Percentiles rank a stretch among this genome's conserved stretches.
These are phyloP conservation scores for Calephelis nemesis DNA, from an alignment of 1,140 invertebrate species.

Conservation along the genomic window DNA sequence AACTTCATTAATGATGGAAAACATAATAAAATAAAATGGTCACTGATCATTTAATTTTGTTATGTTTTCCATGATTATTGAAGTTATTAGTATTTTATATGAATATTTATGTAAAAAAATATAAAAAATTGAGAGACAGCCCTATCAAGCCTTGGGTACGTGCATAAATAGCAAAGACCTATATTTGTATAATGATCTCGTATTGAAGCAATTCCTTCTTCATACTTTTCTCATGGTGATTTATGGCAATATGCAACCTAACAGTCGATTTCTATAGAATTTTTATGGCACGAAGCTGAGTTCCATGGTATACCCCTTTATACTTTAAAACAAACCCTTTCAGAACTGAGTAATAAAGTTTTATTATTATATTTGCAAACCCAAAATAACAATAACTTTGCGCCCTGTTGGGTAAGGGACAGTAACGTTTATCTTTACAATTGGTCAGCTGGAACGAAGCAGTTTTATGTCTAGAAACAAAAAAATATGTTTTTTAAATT, in stretches of 20 bases:
- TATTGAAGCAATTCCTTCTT: conserved; percentile 58
- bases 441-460: neutral
- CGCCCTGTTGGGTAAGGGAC: conserved; percentile 47
- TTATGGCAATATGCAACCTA: conserved; percentile 72
- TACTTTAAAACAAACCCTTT: conserved; percentile 69
- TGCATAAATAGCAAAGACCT: conserved; percentile 72
- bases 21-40: too few species aligned
- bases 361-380: conserved; percentile 78
- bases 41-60: too few species aligned
- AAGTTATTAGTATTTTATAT: too few species aligned
- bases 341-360: conserved; percentile 74
- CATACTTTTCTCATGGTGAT: conserved; percentile 61
- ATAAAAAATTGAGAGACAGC: neutral
- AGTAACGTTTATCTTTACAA: conserved; percentile 4
- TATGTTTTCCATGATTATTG: too few species aligned
- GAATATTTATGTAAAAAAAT: too few species aligned
- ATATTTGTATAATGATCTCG: conserved; percentile 77
- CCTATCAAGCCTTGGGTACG: conserved; percentile 43
- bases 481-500: conserved; percentile 7
- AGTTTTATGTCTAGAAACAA: conserved; percentile 3
- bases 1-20: too few species aligned
- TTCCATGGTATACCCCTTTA: conserved; percentile 60
- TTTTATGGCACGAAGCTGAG: conserved; percentile 38
- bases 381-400: conserved; percentile 54
- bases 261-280: conserved; percentile 70